A percentile compares a stretch with the other conserved stretches of the same genome.
Conservation (phyloP, 1,140 invertebrate species). For the Hylaeus anthracinus region DNA sequence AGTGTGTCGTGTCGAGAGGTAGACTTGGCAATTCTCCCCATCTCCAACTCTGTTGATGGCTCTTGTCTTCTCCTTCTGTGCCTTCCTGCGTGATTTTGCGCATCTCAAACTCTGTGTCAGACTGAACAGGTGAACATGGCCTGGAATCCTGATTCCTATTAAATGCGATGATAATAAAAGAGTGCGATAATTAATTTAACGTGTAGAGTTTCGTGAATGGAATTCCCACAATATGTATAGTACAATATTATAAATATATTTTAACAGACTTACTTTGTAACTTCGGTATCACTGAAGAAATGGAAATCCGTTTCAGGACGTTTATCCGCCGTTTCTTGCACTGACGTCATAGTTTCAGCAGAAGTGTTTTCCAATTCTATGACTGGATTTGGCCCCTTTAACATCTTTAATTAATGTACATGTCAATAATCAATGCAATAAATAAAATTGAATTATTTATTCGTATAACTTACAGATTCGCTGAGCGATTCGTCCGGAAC, state of each 20-base stretch:
- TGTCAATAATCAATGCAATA: not conserved
- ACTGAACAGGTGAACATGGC: slow-evolving; percentile 91
- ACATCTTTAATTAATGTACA: slow-evolving; percentile 58
- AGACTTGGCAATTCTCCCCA: slow-evolving; percentile 96
- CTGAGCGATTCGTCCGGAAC: slow-evolving; percentile 57
- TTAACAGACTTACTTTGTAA: slow-evolving; percentile 83
- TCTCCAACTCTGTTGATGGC: slow-evolving; percentile 90
- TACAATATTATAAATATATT: not conserved
- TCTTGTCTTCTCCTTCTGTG: slow-evolving; percentile 79
- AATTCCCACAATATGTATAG: not conserved
- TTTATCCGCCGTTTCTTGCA: slow-evolving; percentile 46
- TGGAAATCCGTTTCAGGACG: slow-evolving; percentile 86
- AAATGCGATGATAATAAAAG: slow-evolving; percentile 32
- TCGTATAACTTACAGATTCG: slow-evolving; percentile 66
- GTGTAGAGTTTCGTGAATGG: not conserved
- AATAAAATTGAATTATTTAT: not conserved
- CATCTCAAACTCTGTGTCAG: slow-evolving; percentile 96
- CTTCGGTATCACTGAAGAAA: slow-evolving; percentile 96
- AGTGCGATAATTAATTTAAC: slow-evolving; percentile 21
- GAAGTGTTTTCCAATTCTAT: slow-evolving; percentile 60
- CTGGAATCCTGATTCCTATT: slow-evolving; percentile 85
- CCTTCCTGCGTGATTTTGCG: slow-evolving; percentile 83
- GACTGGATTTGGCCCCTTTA: slow-evolving; percentile 69
- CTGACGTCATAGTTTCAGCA: slow-evolving; percentile 32
- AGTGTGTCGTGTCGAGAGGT: slow-evolving; percentile 69